Evolutionary conservation across 2,888 invertebrate species (phyloP).

Genomic region (Bombyx huttoni): DNA sequence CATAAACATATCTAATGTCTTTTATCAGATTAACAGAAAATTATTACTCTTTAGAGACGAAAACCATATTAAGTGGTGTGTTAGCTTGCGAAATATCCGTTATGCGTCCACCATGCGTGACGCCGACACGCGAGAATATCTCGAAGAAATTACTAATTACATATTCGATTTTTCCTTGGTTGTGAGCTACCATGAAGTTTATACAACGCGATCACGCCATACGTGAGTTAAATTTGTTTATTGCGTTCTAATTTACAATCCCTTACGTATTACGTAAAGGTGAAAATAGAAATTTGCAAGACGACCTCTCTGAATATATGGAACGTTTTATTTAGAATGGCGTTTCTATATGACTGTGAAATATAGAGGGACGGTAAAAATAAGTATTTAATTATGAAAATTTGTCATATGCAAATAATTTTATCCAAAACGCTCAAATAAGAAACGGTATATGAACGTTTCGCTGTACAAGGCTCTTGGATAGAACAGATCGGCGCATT

Average conservation of each 20-base stretch:
- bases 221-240: constrained; percentile 4
- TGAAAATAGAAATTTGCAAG: neutral
- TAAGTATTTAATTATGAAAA: too few species aligned
- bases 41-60: neutral
- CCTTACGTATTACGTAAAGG: too few species aligned
- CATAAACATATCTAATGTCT: neutral
- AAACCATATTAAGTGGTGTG: neutral
- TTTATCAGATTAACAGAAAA: neutral
- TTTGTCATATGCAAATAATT: too few species aligned
- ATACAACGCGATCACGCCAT: constrained; percentile 14
- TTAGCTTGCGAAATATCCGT: constrained; percentile 4
- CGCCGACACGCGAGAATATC: constrained; percentile 6
- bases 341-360: too few species aligned
- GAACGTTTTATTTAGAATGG: too few species aligned
- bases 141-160: constrained; percentile 8
- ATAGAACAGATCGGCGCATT: constrained; percentile 21
- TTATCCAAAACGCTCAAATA: too few species aligned
- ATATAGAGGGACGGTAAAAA: too few species aligned
- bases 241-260: neutral
- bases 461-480: constrained; percentile 7
- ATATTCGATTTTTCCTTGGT: constrained; percentile 7
- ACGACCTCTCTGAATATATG: too few species aligned
- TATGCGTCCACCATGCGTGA: constrained; percentile 6
- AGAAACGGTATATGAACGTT: neutral
- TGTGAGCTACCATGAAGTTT: constrained; percentile 8